Evolutionary conservation across 2,888 invertebrate genomes (phyloP), one percentile per base, ranked within the genome.

Genomic region (Acrobasis repandana): DNA sequence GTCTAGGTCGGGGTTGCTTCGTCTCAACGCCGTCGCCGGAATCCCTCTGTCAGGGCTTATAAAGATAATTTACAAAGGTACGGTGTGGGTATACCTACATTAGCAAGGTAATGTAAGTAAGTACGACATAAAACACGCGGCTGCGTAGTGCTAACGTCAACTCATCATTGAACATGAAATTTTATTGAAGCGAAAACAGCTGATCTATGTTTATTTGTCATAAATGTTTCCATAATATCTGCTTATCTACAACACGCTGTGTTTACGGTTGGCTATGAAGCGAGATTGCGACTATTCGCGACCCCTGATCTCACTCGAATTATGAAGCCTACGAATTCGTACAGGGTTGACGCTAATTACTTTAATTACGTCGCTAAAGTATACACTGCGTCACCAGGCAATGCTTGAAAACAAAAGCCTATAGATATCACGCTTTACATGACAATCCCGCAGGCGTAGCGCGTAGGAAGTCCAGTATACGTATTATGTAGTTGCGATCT

Each of bases 301-400:
- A 77, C 71, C 76, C 71, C 68, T 74, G 70, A 74, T 74, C 74
- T 71, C 69, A 67, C 70, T 67, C 64, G 58, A 74, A 73, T 79
- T 77, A 69, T 70, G 68, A 73, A 74, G 72, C 68, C 58, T 63
- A 69, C 64, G 62, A 69, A 72, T 67, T 67, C 62, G 51, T 61
- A 28, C 62, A 75, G 76, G 77, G 78, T 60, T 77, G 77, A 61
- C 67, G 69, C 70, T 28, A 63, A 50, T 58, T 50, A 50, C 56
- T 51, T 50, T 15, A 50, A 50, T 33, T 28, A 28, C 14, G 3
- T 43, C 6, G 14, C 43, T 43, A n/a, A 14, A 43, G n/a, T 28
- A n/a, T 16, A 10, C 34, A 34, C 51, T 15, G 33, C 34, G 34
- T 51, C 20, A 38, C 38, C 38, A 54, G 54, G 36, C 38, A 54